Evolutionary conservation across 2,113 vertebrate species (phyloP).

Genomic region (Pterocles gutturalis): DNA sequence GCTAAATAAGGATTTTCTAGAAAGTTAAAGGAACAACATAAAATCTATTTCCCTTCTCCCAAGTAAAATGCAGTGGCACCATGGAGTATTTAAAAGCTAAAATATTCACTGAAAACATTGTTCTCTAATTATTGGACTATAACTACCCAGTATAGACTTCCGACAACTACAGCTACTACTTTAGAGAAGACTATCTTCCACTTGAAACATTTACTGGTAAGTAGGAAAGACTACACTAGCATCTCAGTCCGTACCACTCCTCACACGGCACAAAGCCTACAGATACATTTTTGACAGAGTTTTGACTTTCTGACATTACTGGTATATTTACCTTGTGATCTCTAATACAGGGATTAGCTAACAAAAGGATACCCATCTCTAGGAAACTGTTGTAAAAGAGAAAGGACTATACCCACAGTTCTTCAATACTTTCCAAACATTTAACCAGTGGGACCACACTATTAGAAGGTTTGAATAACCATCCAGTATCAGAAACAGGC

Average conservation of each 20-base stretch:
- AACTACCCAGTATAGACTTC: not conserved
- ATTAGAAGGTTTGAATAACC: not conserved
- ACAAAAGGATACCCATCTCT: not conserved
- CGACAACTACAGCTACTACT: not conserved
- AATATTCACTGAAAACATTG: not conserved
- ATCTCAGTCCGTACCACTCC: fast-evolving
- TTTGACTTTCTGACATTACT: not conserved
- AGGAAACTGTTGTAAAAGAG: not conserved
- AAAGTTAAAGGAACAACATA: not conserved
- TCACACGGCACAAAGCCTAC: not conserved
- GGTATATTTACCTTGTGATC: not conserved
- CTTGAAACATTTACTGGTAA: not conserved
- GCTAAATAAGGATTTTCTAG: not conserved
- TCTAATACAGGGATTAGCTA: not conserved
- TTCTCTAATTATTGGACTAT: not conserved
- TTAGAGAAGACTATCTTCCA: not conserved
- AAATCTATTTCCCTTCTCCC: not conserved
- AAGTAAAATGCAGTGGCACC: not conserved
- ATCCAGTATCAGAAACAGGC: not conserved
- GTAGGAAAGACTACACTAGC: not conserved
- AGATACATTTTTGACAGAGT: not conserved
- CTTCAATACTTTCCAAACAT: not conserved
- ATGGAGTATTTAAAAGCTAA: not conserved
- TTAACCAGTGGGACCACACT: not conserved
- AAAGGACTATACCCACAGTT: not conserved